Percentiles rank a stretch among this genome's conserved stretches.
Conservation (phyloP, 2,888 invertebrate species). For the Dioctria rufipes region DNA sequence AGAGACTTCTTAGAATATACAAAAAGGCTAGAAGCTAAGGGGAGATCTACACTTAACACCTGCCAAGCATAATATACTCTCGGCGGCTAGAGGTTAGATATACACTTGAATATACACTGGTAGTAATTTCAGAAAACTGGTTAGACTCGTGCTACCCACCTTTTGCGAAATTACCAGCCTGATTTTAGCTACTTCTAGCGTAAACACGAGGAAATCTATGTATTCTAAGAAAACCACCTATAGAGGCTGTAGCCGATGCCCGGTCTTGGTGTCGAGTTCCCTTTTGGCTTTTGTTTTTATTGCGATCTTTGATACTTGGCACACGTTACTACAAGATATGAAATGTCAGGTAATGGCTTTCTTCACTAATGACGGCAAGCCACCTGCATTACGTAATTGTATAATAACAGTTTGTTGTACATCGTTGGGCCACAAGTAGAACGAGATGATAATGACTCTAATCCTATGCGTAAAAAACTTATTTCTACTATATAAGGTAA, state of each 20-base stretch:
- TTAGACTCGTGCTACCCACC: constrained; percentile 52
- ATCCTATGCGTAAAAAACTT: constrained; percentile 35
- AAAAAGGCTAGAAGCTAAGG: constrained; percentile 22
- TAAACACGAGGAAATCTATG: constrained; percentile 45
- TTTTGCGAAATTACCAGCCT: constrained; percentile 49
- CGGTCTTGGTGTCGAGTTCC: constrained; percentile 44
- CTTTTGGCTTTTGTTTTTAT: constrained; percentile 46
- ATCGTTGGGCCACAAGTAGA: constrained; percentile 39
- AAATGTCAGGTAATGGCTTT: constrained; percentile 54
- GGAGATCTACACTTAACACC: constrained; percentile 38
- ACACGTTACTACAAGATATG: constrained; percentile 49
- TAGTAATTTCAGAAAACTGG: constrained; percentile 51
- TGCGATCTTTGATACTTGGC: constrained; percentile 41
- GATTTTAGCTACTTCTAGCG: constrained; percentile 51
- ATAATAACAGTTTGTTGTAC: constrained; percentile 53
- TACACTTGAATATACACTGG: constrained; percentile 3
- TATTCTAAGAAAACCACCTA: constrained; percentile 47
- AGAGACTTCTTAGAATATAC: constrained; percentile 39
- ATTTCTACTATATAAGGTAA: constrained; percentile 30
- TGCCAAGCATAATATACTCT: constrained; percentile 40
- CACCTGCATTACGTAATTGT: constrained; percentile 58
- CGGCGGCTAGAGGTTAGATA: constrained; percentile 31
- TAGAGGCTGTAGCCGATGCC: background rate
- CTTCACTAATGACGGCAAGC: constrained; percentile 55
- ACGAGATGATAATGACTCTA: constrained; percentile 48